A percentile compares a stretch with the other conserved stretches of the same genome.
Evolutionary conservation across 2,797 vertebrate species (phyloP).

Genomic region (Microcaecilia unicolor): DNA sequence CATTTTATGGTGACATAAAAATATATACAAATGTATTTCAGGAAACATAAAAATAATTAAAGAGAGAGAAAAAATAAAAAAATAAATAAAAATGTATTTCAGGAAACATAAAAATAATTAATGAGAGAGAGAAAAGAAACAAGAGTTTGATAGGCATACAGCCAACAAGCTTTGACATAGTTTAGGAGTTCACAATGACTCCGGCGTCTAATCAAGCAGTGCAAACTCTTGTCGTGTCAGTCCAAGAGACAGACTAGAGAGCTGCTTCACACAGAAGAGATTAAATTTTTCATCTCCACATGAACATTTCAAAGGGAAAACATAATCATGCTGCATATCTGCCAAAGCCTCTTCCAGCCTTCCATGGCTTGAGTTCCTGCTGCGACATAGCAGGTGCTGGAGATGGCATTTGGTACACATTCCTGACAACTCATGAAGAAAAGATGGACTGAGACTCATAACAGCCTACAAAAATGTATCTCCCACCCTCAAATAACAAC

Average conservation of each 20-base stretch:
- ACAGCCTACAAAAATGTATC: background rate
- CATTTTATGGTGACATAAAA: too few relatives aligned
- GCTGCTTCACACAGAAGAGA: background rate
- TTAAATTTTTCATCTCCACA: background rate
- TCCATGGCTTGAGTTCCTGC: background rate
- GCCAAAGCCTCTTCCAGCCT: background rate
- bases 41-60: background rate
- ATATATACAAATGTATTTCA: too few relatives aligned
- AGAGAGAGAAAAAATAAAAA: too few relatives aligned
- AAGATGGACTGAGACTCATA: background rate
- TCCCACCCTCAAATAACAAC: too few relatives aligned
- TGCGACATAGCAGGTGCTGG: background rate
- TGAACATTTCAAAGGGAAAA: conserved; percentile 5
- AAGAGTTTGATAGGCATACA: conserved; percentile 2
- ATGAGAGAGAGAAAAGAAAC: background rate
- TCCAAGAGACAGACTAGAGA: background rate
- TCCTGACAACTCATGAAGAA: conserved; percentile 1
- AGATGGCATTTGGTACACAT: background rate
- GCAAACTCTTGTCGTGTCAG: conserved; percentile 6
- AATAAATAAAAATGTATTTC: too few relatives aligned
- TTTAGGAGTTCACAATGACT: background rate
- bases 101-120: background rate
- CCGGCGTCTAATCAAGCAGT: background rate
- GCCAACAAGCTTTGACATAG: background rate
- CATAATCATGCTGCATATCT: background rate